Percentiles rank a stretch among this genome's conserved stretches.
phyloP scores from a whole-genome alignment of 1,140 invertebrate genomes.

The Zaprionus gabonicus region DNA sequence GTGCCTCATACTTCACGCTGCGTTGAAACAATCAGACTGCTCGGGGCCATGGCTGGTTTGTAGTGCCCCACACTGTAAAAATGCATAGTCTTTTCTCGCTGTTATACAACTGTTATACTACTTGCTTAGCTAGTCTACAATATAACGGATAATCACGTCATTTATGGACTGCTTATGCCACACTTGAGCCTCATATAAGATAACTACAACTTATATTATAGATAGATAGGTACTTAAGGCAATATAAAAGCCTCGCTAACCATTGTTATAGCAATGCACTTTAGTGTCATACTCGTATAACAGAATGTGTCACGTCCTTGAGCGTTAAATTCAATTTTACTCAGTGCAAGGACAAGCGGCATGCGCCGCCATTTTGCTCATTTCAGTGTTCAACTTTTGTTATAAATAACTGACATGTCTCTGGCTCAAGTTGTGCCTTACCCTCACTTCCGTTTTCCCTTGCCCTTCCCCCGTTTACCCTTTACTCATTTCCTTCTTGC shows the following conservation, averaged over 20 bases:
- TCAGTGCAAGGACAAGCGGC: conserved; percentile 21
- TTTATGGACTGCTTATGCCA: not conserved
- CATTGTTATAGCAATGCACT: not conserved
- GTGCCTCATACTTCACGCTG: too few relatives aligned
- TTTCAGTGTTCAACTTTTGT: conserved; percentile 10
- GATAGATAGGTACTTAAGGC: not conserved
- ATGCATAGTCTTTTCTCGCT: not conserved
- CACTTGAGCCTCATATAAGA: not conserved
- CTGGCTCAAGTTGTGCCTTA: not conserved
- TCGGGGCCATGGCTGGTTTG: not conserved
- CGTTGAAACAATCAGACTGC: not conserved
- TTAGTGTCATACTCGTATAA: not conserved
- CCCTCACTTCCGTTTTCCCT: not conserved
- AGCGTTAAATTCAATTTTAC: not conserved
- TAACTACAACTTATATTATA: not conserved
- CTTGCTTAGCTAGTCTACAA: not conserved
- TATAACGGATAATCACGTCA: not conserved
- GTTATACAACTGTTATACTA: conserved; percentile 5
- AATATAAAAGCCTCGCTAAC: not conserved
- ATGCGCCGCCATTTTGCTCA: conserved; percentile 22
- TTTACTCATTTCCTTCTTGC: not conserved
- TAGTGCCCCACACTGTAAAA: not conserved
- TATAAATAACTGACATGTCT: conserved; percentile 36
- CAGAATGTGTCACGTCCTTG: not conserved
- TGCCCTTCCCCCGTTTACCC: not conserved